A percentile compares a stretch with the other conserved stretches of the same genome.
These are phyloP conservation scores for Taeniopygia guttata DNA, from an alignment of 2,797 vertebrate genomes.

Conservation along the genomic window DNA sequence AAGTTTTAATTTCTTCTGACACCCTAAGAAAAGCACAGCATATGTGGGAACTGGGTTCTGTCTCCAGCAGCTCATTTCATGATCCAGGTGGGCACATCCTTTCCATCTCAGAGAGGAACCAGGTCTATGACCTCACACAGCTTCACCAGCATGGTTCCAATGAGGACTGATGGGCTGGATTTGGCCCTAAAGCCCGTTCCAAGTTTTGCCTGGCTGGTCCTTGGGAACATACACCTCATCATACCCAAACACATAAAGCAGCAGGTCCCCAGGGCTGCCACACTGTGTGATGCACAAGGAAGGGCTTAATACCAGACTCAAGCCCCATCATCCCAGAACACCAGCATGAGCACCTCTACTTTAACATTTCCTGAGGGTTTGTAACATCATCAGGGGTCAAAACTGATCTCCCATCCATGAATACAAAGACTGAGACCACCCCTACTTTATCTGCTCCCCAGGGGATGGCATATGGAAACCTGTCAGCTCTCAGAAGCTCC, in stretches of 20 bases:
- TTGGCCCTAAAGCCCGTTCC: neutral
- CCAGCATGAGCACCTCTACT: neutral
- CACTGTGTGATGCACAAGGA: neutral
- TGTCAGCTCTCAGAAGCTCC: neutral
- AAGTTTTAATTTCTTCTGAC: neutral
- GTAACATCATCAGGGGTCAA: neutral
- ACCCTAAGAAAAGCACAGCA: neutral
- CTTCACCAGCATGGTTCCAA: neutral
- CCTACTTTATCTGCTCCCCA: neutral
- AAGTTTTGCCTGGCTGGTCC: neutral
- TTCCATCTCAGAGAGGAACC: neutral
- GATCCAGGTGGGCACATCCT: neutral
- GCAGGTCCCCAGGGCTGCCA: neutral
- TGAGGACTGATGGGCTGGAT: accelerated
- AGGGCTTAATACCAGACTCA: neutral
- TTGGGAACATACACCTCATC: neutral
- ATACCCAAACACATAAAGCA: neutral
- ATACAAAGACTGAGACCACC: neutral
- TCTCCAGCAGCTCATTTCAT: neutral
- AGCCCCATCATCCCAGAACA: neutral
- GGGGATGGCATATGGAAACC: neutral
- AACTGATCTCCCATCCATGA: neutral
- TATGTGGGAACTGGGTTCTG: neutral
- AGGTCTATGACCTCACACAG: neutral
- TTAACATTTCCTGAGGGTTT: neutral